Conservation (phyloP, 2,113 vertebrate genomes). For the Megalops atlanticus region DNA sequence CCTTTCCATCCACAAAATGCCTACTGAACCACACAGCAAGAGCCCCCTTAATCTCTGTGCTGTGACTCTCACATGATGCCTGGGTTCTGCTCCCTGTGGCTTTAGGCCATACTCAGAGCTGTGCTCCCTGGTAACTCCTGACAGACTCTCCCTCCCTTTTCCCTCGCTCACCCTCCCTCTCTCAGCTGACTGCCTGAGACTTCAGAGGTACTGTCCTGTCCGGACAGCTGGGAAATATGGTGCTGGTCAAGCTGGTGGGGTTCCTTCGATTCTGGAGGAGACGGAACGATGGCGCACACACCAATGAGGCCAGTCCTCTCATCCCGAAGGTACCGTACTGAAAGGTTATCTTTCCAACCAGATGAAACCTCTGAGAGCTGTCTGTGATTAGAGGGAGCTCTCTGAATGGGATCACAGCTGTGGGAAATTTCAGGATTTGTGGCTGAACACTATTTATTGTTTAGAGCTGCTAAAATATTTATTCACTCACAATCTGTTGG, state of each 20-base stretch:
- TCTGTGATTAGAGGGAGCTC: background rate
- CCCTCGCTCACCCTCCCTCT: background rate
- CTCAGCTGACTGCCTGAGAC: conserved; percentile 24
- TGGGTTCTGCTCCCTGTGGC: conserved; percentile 47
- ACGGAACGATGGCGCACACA: conserved; percentile 22
- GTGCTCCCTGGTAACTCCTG: background rate
- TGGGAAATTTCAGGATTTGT: background rate
- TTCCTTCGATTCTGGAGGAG: conserved; percentile 50
- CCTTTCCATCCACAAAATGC: background rate
- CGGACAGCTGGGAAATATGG: conserved; percentile 51
- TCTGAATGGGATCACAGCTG: background rate
- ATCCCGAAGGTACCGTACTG: conserved; percentile 76
- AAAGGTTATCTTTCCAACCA: background rate
- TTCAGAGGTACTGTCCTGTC: conserved; percentile 25
- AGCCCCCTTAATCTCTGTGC: conserved; percentile 64
- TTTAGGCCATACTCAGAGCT: conserved; percentile 28
- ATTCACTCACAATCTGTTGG: no score
- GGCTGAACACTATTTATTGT: background rate
- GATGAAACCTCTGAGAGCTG: background rate
- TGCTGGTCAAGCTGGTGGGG: conserved; percentile 39
- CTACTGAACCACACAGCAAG: conserved; percentile 34
- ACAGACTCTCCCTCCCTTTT: background rate
- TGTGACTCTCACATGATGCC: conserved; percentile 82
- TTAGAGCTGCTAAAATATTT: no score
- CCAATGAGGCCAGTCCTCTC: conserved; percentile 71